Evolutionary conservation across 1,140 invertebrate species (phyloP), one percentile per base, ranked within the genome.

Genomic region (Meloidogyne chitwoodi): DNA sequence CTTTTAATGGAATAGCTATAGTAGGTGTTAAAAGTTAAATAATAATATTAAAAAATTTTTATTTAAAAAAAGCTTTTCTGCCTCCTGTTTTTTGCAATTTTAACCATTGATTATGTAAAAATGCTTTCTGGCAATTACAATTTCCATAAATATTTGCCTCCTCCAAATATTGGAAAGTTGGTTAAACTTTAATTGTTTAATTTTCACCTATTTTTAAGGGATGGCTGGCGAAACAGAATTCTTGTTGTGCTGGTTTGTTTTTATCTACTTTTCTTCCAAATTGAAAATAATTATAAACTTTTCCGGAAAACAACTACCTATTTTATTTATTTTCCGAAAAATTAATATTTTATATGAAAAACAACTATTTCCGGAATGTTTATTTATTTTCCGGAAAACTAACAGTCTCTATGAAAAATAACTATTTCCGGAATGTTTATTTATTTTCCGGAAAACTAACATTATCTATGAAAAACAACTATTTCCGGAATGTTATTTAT

Each of bases 71-170:
- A 56, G 48, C 16, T 56, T n/a, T 22, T 82, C n/a, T 82, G 68
- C 26, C 56, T 83, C 16, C 26, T 81, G 16, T 68, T 74, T 44
- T 31, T 70, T 22, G 79, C 44, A 16, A 27, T 82, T 29, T 73
- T 83, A 10, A 41, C 79, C 34, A 71, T 77, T 44, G 81, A 82
- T 65, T 78, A 62, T 38, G 74, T 65, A n/a, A 74, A 79, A 77
- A 82, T 82, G 82, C 14, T 44, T 24, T 26, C 27, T 26, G 80
- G 76, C 68, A 27, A 83, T 22, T 83, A 68, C 80, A 83, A 48
- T 26, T 68, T 82, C 24, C 77, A 78, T 41, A 38, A 63, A 12
- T 80, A 71, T 65, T 48, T 56, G n/a, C 77, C 75, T 22, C 76
- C 76, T 22, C 67, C 34, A 16, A 24, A 31, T 26, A 24, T 38